phyloP scores from a whole-genome alignment of 1,140 invertebrate species.

The Brachionus angularis region DNA sequence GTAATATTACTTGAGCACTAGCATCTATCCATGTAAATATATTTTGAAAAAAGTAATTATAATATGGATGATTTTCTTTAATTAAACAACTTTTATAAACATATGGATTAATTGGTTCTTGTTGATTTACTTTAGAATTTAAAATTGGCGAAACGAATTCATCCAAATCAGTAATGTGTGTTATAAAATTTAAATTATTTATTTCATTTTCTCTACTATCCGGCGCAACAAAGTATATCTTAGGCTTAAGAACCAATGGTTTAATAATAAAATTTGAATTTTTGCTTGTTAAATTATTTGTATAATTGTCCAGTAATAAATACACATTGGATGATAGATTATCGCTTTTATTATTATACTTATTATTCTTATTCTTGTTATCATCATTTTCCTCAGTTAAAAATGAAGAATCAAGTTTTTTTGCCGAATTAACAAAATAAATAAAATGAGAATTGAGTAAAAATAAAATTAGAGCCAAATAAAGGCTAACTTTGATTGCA shows the following conservation, averaged over 20 bases:
- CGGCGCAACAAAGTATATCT: too few relatives aligned
- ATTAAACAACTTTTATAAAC: constrained; percentile 35
- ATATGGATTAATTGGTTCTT: constrained; percentile 38
- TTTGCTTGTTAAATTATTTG: too few relatives aligned
- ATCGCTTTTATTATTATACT: too few relatives aligned
- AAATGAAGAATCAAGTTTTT: not conserved
- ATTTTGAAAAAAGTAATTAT: constrained; percentile 39
- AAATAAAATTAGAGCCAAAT: constrained; percentile 22
- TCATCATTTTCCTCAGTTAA: not conserved
- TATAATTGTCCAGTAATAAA: too few relatives aligned
- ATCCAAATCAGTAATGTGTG: too few relatives aligned
- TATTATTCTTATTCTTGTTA: too few relatives aligned
- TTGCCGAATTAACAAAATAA: constrained; percentile 17
- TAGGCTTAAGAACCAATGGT: too few relatives aligned
- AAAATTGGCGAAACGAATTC: too few relatives aligned
- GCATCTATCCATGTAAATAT: constrained; percentile 43
- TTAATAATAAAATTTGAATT: too few relatives aligned
- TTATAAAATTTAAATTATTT: too few relatives aligned
- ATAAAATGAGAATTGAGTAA: constrained; percentile 35
- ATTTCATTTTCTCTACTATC: too few relatives aligned
- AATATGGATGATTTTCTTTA: constrained; percentile 12
- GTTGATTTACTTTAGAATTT: not conserved
- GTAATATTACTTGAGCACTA: constrained; percentile 26
- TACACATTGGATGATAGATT: not conserved
- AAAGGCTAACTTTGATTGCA: constrained; percentile 15